Base-by-base conservation (phyloP, 1,140 invertebrate species). In the Zaprionus davidi region DNA sequence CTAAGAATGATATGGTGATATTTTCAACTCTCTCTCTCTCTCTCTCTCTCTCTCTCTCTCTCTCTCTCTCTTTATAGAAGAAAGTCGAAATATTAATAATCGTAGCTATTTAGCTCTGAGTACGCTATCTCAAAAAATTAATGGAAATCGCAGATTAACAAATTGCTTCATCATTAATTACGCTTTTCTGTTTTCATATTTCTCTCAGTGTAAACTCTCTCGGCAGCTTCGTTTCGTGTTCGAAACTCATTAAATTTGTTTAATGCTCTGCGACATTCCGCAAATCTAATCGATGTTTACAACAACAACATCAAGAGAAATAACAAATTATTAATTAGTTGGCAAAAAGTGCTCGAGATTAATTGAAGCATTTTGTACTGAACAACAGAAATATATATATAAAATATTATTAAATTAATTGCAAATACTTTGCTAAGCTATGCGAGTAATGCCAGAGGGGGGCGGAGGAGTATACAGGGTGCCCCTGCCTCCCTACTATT, bases 291-390 rank as follows among this genome's bases (percentile, higher is more conserved):
- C 28, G 44, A 60, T 34, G n/a, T 46, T 17, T 17, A 46, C 41
- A 53, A 26, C 44, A 56, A 57, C 31, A 31, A 31, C 31, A 31
- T 0, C 9, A 31, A 34, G 31, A 34, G 9, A 34, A 34, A 56
- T 11, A 57, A 41, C 36, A 28, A 41, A 62, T 70, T 62, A 81
- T 81, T 77, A 78, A 81, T 78, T 78, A 81, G 81, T 34, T 41
- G 63, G 11, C 28, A 60, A 22, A 22, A 58, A 80, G 66, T 67
- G 66, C 56, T 38, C 7, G 22, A 71, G 17, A 63, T 71, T 71
- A 71, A 75, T 75, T 51, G 41, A 49, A 64, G 26, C 67, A 63
- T 64, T 69, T 84, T 77, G 72, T 77, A 73, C 58, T 5, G 46
- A 41, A 71, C 79, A 76, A 83, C 6, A 46, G 9, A 46, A 46